Evolutionary conservation across 2,888 invertebrate species (phyloP).

Genomic region (Eristalis pertinax): DNA sequence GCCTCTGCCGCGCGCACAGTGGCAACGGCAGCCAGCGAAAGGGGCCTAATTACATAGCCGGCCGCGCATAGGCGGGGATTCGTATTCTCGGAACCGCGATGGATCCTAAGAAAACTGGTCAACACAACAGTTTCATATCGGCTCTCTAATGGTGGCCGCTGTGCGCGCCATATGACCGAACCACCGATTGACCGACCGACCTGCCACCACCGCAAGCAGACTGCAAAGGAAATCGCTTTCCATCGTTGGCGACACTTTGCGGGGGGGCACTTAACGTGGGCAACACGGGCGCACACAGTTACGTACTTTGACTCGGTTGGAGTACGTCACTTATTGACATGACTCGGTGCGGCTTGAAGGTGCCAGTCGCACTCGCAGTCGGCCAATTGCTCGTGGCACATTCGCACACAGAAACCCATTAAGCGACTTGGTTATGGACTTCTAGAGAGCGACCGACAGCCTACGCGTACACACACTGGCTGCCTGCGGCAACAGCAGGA

Average conservation of each 20-base stretch:
- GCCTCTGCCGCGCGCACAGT: conserved; percentile 28
- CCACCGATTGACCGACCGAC: conserved; percentile 27
- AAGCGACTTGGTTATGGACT: conserved; percentile 38
- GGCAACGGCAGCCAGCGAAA: conserved; percentile 45
- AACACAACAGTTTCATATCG: conserved; percentile 26
- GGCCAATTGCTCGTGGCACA: conserved; percentile 56
- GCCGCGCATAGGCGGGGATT: conserved; percentile 14
- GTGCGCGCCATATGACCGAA: conserved; percentile 48
- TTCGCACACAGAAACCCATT: conserved; percentile 64
- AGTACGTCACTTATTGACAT: conserved; percentile 55
- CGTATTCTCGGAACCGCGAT: conserved; percentile 49
- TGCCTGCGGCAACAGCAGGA: neutral
- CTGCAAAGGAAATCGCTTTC: conserved; percentile 21
- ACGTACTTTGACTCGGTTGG: conserved; percentile 42
- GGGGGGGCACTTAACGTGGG: conserved; percentile 47
- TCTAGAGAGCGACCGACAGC: conserved; percentile 11
- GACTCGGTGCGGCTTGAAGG: conserved; percentile 1
- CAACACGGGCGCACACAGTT: conserved; percentile 2
- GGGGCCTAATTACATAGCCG: conserved; percentile 60
- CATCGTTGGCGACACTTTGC: conserved; percentile 59
- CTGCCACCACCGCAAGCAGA: neutral
- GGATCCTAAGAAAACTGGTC: conserved; percentile 59
- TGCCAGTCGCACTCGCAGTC: conserved; percentile 27
- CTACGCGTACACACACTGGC: conserved; percentile 34
- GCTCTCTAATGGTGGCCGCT: conserved; percentile 30